These are phyloP conservation scores for Dysmachus trigonus DNA, from an alignment of 2,888 invertebrate genomes.

Conservation along the genomic window DNA sequence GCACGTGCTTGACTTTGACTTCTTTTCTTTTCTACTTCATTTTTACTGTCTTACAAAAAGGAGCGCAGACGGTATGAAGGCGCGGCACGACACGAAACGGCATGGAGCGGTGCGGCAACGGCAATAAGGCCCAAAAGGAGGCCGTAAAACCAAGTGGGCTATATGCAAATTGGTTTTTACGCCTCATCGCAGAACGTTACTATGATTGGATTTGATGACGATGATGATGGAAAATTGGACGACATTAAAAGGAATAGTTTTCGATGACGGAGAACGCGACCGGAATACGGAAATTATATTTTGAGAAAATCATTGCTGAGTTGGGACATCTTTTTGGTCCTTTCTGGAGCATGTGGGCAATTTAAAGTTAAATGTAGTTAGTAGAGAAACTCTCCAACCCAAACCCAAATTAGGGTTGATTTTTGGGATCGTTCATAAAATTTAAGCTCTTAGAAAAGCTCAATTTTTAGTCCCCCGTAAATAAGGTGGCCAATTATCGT, in stretches of 20 bases:
- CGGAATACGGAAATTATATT: conserved; percentile 10
- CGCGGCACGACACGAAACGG: too few species aligned
- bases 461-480: not conserved
- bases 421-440: not conserved
- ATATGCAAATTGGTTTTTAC: conserved; percentile 52
- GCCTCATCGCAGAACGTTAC: conserved; percentile 52
- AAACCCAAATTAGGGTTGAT: not conserved
- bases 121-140: conserved; percentile 47
- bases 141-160: conserved; percentile 47
- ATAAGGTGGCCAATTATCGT: conserved; percentile 3
- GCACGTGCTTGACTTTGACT: conserved; percentile 36
- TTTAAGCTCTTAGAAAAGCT: not conserved
- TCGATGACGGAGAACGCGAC: conserved; percentile 18
- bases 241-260: conserved; percentile 34
- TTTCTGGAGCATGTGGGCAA: not conserved
- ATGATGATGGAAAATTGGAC: conserved; percentile 44
- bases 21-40: not conserved
- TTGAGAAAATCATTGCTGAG: not conserved
- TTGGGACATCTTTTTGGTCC: not conserved
- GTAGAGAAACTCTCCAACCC: not conserved
- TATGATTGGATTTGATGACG: conserved; percentile 46
- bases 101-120: not conserved
- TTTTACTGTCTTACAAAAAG: not conserved
- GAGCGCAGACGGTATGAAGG: not conserved
- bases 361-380: not conserved